Conservation (phyloP, 2,113 vertebrate species). For the Mormyrus iriodes region DNA sequence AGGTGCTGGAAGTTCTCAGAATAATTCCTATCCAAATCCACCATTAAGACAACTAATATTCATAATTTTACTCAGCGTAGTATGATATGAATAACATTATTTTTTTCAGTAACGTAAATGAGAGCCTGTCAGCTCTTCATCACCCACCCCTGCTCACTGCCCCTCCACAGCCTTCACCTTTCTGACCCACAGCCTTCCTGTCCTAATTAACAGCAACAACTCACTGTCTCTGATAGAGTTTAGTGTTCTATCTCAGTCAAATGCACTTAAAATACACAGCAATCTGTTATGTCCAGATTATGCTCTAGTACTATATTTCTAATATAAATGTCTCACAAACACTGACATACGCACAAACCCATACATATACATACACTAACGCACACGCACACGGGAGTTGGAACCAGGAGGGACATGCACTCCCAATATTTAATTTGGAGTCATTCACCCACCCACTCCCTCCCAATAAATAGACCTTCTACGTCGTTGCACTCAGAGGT, state of each 20-base stretch:
- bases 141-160: neutral
- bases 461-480: neutral
- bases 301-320: neutral
- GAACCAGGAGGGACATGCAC: neutral
- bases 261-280: neutral
- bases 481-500: neutral
- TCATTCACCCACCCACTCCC: neutral
- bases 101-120: neutral
- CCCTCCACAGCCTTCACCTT: no score
- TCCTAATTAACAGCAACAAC: neutral
- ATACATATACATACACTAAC: neutral
- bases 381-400: neutral
- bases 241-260: neutral
- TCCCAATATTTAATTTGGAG: neutral
- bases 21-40: neutral
- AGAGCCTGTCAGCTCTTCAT: neutral
- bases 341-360: neutral
- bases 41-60: neutral
- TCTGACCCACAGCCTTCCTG: neutral
- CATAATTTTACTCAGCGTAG: neutral
- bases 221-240: neutral
- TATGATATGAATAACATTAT: neutral
- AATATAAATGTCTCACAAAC: neutral
- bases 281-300: neutral
- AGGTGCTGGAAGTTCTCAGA: neutral